Base-by-base conservation (phyloP, 1,140 invertebrate species). In the Hycleus phaleratus region DNA sequence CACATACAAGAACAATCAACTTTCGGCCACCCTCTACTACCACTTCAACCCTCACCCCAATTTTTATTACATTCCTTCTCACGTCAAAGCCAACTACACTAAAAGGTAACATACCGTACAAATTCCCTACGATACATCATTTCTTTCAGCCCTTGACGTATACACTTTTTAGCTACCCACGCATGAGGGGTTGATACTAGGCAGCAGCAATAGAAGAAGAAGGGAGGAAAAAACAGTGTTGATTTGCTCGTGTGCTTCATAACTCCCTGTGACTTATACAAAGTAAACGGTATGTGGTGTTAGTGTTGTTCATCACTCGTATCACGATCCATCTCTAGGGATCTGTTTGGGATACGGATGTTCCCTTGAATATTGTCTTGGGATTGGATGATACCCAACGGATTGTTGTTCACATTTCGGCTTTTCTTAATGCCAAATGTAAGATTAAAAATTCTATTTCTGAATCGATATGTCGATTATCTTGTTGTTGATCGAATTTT, bases 31-130 rank as follows among this genome's bases (percentile, higher is more conserved):
- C 60, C 63, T 53, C 18, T 42, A 26, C 32, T 7, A 38, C 18
- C 18, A 18, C 18, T 51, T 48, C 43, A 45, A 46, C 61, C 60
- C 58, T 60, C 58, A 50, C 54, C 58, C 44, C 56, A 61, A 60
- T 46, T 62, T 67, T 66, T 67, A 67, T 67, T 67, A 61, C 65
- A 63, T 67, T 64, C 65, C 54, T 67, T 64, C 55, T 59, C 60
- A 60, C 62, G 65, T 67, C 62, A 67, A 64, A 67, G 62, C 62
- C 59, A 67, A 67, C 65, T 64, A 45, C 52, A 56, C 46, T 64
- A 61, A 64, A 66, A 67, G 56, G 65, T 64, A 62, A 67, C 62
- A 67, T 64, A 61, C 64, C 58, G 58, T 60, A 46, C 45, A 61
- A 49, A 59, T 60, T 55, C 59, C 43, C 40, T 26, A 50, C 62